These are phyloP conservation scores for Tapera naevia DNA, from an alignment of 2,797 vertebrate species.

Conservation along the genomic window DNA sequence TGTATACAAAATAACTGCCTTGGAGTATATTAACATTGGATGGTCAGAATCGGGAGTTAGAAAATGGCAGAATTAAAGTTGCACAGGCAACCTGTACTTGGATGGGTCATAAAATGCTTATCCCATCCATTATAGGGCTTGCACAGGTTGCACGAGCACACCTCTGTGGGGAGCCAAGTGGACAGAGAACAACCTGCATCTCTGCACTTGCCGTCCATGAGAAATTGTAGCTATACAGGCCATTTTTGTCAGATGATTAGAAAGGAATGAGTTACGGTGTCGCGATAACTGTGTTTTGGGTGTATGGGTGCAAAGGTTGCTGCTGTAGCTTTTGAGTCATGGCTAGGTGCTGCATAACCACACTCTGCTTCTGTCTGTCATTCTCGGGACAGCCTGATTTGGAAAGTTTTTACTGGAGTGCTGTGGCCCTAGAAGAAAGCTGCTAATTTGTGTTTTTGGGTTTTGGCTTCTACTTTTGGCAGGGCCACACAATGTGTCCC, in stretches of 20 bases:
- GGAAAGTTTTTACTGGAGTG: not conserved
- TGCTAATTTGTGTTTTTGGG: slow-evolving; percentile 46
- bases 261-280: not conserved
- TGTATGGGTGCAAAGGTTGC: accelerated
- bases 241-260: not conserved
- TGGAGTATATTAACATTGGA: not conserved
- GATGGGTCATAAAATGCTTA: not conserved
- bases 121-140: accelerated
- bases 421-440: slow-evolving; percentile 35
- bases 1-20: not conserved
- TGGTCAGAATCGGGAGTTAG: not conserved
- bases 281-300: accelerated
- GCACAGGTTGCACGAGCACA: accelerated
- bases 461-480: slow-evolving; percentile 57
- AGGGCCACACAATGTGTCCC: not conserved
- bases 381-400: not conserved
- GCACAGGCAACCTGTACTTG: accelerated
- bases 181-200: not conserved
- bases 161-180: not conserved
- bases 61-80: not conserved
- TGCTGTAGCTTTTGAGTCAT: not conserved
- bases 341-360: not conserved
- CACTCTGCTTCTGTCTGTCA: not conserved
- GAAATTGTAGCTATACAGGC: not conserved
- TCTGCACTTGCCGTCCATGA: accelerated